Conservation (phyloP, 2,113 vertebrate species). For the Baryphthengus martii region DNA sequence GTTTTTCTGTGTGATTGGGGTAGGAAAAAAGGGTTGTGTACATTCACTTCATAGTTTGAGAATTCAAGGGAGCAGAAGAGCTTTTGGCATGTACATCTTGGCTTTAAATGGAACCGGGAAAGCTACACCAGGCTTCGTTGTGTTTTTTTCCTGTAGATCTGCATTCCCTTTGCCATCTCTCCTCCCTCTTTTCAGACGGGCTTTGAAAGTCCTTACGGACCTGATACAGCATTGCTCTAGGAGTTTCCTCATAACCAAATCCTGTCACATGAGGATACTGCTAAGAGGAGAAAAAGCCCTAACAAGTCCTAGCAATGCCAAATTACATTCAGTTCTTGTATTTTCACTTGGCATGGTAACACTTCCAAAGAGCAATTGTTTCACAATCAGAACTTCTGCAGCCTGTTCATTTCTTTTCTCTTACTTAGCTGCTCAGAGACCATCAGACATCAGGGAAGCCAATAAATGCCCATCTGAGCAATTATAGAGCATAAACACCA, state of each 20-base stretch:
- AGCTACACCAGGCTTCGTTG: slow-evolving; percentile 12
- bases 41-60: slow-evolving; percentile 32
- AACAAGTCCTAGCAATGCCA: slow-evolving; percentile 51
- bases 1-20: neutral
- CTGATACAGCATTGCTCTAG: slow-evolving; percentile 39
- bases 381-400: slow-evolving; percentile 61
- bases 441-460: slow-evolving; percentile 6
- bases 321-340: slow-evolving; percentile 60
- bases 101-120: slow-evolving; percentile 48
- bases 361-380: slow-evolving; percentile 59
- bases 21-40: slow-evolving; percentile 1
- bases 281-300: slow-evolving; percentile 52
- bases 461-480: slow-evolving; percentile 1
- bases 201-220: slow-evolving; percentile 45
- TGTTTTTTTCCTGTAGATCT: slow-evolving; percentile 46
- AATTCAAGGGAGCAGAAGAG: slow-evolving; percentile 47
- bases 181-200: slow-evolving; percentile 39
- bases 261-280: slow-evolving; percentile 61
- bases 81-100: slow-evolving; percentile 44
- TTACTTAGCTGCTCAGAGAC: slow-evolving; percentile 46
- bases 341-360: slow-evolving; percentile 65
- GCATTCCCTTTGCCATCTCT: slow-evolving; percentile 49
- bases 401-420: slow-evolving; percentile 44
- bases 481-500: neutral
- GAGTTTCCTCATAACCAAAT: slow-evolving; percentile 62